These are phyloP conservation scores for Apantesis nais DNA, from an alignment of 2,888 invertebrate species.

Conservation along the genomic window DNA sequence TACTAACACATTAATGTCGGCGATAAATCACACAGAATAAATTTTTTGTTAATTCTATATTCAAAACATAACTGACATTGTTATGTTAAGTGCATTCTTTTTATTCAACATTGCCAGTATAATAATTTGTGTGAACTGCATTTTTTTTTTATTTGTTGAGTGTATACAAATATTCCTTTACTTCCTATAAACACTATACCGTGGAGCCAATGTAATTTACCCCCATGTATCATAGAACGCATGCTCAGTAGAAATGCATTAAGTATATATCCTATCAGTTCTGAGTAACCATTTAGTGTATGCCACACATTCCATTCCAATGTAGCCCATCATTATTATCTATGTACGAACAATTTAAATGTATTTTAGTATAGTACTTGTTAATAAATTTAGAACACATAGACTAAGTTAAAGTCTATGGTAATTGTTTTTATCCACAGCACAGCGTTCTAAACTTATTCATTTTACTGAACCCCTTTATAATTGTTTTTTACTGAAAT, in stretches of 20 bases:
- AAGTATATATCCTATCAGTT: constrained; percentile 39
- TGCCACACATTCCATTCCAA: constrained; percentile 33
- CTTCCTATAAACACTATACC: not conserved
- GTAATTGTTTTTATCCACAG: not conserved
- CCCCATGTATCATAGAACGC: constrained; percentile 49
- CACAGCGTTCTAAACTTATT: not conserved
- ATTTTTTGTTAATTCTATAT: not conserved
- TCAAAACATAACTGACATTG: not conserved
- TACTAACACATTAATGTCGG: not conserved
- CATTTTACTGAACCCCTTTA: not conserved
- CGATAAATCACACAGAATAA: not conserved
- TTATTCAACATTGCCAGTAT: not conserved
- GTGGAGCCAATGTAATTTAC: constrained; percentile 34
- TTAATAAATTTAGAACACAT: not conserved
- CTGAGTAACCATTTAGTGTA: constrained; percentile 24
- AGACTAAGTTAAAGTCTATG: too few species aligned
- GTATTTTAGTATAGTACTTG: not conserved
- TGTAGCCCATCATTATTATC: constrained; percentile 26
- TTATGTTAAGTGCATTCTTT: not conserved
- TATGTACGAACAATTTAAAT: not conserved
- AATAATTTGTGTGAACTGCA: not conserved
- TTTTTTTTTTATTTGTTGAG: not conserved
- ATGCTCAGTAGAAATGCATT: constrained; percentile 55
- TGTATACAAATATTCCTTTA: not conserved
- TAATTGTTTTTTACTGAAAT: not conserved